Evolutionary conservation across 2,113 vertebrate genomes (phyloP).

Genomic region (Noctilio leporinus): DNA sequence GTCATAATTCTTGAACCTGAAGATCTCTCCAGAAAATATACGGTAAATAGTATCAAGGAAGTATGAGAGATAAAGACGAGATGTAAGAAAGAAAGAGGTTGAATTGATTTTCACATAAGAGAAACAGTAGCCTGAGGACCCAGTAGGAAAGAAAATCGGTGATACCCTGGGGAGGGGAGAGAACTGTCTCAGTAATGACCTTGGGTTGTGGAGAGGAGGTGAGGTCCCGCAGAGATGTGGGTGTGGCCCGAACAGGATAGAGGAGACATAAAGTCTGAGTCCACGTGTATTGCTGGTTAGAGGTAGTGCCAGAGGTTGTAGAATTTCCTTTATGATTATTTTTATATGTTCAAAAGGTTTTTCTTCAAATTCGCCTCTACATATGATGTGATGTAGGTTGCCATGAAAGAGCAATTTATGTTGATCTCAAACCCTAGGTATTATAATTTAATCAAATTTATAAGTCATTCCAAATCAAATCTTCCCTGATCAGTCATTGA

Average conservation of each 20-base stretch:
- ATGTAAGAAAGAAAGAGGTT: neutral
- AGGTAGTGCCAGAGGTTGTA: neutral
- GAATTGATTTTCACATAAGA: neutral
- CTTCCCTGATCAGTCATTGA: neutral
- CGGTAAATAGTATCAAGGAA: neutral
- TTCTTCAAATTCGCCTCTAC: neutral
- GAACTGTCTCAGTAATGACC: neutral
- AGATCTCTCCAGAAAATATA: neutral
- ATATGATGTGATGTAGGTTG: neutral
- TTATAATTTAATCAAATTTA: neutral
- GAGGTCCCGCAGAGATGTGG: neutral
- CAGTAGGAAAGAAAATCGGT: neutral
- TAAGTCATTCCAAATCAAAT: neutral
- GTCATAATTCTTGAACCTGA: neutral
- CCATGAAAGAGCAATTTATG: neutral
- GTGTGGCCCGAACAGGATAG: neutral
- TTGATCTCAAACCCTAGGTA: neutral
- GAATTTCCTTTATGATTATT: neutral
- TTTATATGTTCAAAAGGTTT: neutral
- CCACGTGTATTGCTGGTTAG: neutral
- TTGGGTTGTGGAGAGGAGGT: neutral
- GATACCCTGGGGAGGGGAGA: neutral
- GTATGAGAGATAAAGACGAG: neutral
- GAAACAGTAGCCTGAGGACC: neutral
- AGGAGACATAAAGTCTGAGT: neutral